Evolutionary conservation across 2,797 vertebrate species (phyloP).

Genomic region (Zalophus californianus): DNA sequence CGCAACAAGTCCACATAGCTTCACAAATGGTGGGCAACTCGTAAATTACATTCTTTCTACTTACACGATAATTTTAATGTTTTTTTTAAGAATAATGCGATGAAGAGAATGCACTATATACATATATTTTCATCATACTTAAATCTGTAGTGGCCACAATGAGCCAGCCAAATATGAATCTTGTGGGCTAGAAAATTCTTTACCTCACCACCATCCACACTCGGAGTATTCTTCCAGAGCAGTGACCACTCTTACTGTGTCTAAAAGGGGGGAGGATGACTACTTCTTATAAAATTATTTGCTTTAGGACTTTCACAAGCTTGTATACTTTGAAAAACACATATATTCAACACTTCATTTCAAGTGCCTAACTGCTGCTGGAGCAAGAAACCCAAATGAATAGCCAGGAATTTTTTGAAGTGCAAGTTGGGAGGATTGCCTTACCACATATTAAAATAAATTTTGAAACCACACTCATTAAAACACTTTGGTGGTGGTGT

Average conservation of each 20-base stretch:
- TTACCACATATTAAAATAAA: constrained; percentile 47
- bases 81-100: constrained; percentile 35
- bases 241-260: not conserved
- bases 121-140: not conserved
- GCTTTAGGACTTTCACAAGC: constrained; percentile 68
- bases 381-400: not conserved
- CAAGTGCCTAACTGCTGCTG: not conserved
- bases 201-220: not conserved
- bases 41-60: not conserved
- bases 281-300: constrained; percentile 60
- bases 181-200: constrained; percentile 9
- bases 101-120: not conserved
- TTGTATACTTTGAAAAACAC: constrained; percentile 54
- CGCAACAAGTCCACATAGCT: not conserved
- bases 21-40: not conserved
- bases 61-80: not conserved
- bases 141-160: not conserved
- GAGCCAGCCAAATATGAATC: not conserved
- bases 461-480: constrained; percentile 19
- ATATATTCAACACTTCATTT: constrained; percentile 23
- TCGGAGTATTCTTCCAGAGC: constrained; percentile 5
- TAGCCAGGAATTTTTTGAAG: constrained; percentile 24
- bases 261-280: not conserved
- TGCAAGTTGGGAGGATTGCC: not conserved
- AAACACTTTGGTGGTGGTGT: constrained; percentile 8